Evolutionary conservation across 2,888 invertebrate species (phyloP).

Genomic region (Ichneumon xanthorius): DNA sequence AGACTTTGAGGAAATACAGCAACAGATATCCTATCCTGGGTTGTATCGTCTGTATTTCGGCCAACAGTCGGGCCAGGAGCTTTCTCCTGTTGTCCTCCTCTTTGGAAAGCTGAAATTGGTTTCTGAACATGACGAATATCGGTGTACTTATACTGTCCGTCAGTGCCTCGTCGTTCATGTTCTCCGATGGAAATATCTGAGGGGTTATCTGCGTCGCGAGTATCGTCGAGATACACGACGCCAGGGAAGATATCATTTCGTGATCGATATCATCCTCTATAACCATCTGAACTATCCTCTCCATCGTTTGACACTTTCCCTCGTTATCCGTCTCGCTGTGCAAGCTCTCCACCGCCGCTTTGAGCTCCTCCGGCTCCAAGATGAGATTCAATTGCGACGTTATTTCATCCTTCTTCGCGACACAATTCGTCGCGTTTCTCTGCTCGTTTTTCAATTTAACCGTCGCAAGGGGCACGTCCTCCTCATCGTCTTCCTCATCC

Average conservation of each 20-base stretch:
- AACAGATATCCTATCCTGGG: slow-evolving; percentile 93
- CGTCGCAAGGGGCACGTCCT: slow-evolving; percentile 92
- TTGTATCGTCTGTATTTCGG: slow-evolving; percentile 89
- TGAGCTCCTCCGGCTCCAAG: slow-evolving; percentile 86
- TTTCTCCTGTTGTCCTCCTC: slow-evolving; percentile 92
- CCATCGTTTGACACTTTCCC: slow-evolving; percentile 88
- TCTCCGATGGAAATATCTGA: slow-evolving; percentile 86
- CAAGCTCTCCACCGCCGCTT: slow-evolving; percentile 86
- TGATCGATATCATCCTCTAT: slow-evolving; percentile 88
- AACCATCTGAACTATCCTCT: slow-evolving; percentile 88
- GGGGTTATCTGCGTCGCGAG: slow-evolving; percentile 86
- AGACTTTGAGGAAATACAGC: slow-evolving; percentile 95
- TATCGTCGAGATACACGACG: slow-evolving; percentile 87
- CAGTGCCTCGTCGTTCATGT: slow-evolving; percentile 86
- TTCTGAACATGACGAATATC: slow-evolving; percentile 94
- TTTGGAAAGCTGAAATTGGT: slow-evolving; percentile 89
- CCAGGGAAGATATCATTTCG: slow-evolving; percentile 87
- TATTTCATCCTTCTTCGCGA: slow-evolving; percentile 80
- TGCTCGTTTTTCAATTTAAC: slow-evolving; percentile 88
- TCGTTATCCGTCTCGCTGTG: slow-evolving; percentile 87
- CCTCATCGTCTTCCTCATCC: slow-evolving; percentile 87
- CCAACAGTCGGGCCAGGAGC: slow-evolving; percentile 91
- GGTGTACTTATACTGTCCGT: slow-evolving; percentile 93
- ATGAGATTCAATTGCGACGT: slow-evolving; percentile 79
- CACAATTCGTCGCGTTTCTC: slow-evolving; percentile 78